Conservation (phyloP, 2,888 invertebrate genomes). For the Hetaerina titia region DNA sequence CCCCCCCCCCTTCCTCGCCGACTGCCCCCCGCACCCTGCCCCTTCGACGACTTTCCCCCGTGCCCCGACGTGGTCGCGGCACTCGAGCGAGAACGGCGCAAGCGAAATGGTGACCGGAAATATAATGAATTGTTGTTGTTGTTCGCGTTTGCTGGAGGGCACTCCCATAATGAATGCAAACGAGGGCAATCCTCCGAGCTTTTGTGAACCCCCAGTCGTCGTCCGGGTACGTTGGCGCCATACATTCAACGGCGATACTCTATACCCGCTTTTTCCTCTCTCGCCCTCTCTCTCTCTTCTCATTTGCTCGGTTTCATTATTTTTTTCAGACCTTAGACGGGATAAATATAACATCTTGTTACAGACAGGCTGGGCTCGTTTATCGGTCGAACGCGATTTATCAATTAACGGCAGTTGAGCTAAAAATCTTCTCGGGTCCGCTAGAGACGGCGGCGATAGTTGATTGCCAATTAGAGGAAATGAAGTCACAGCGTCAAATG, state of each 20-base stretch:
- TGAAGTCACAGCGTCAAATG: neutral
- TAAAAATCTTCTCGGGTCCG: neutral
- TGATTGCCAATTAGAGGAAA: constrained; percentile 15
- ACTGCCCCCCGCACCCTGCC: too few relatives aligned
- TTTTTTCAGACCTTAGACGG: neutral
- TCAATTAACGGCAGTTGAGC: neutral
- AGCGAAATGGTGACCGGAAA: constrained; percentile 44
- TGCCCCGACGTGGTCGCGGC: neutral
- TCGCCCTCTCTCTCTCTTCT: neutral
- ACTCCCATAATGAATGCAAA: constrained; percentile 58
- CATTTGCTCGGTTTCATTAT: neutral
- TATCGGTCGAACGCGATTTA: neutral
- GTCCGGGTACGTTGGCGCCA: neutral
- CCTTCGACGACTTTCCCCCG: neutral
- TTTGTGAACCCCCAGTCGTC: neutral
- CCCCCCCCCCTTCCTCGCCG: neutral
- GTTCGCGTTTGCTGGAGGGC: constrained; percentile 19
- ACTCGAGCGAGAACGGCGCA: neutral
- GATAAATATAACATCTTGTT: constrained; percentile 35
- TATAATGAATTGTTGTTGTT: constrained; percentile 61
- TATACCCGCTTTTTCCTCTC: neutral
- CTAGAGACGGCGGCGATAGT: neutral
- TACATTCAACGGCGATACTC: neutral
- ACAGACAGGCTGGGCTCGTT: neutral
- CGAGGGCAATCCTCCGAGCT: constrained; percentile 48